These are phyloP conservation scores for Diplogasteroides magnus DNA, from an alignment of 1,140 invertebrate species.

Conservation along the genomic window DNA sequence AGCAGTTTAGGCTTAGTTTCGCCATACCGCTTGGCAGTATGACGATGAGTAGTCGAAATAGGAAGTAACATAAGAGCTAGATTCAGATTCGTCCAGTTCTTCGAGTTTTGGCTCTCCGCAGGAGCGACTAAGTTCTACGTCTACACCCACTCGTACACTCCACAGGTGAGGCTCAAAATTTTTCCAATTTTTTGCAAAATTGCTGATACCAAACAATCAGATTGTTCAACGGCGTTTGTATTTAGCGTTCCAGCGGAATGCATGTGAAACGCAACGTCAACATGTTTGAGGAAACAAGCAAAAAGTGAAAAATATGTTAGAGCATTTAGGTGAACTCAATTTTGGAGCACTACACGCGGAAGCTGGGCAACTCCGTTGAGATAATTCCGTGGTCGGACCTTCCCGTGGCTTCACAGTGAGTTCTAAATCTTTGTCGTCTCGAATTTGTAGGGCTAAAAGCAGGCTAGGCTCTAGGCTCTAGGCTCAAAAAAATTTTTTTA, in stretches of 20 bases:
- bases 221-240: too few relatives aligned
- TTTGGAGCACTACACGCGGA: neutral
- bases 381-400: constrained; percentile 3
- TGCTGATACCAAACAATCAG: too few relatives aligned
- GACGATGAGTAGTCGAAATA: too few relatives aligned
- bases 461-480: too few relatives aligned
- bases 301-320: too few relatives aligned
- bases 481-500: too few relatives aligned
- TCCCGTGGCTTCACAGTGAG: neutral
- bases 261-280: too few relatives aligned
- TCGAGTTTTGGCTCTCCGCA: constrained; percentile 10
- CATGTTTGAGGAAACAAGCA: too few relatives aligned
- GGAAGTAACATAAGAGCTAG: neutral
- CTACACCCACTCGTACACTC: neutral
- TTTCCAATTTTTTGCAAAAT: too few relatives aligned
- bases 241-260: neutral
- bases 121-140: constrained; percentile 15
- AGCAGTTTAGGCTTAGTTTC: too few relatives aligned
- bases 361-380: neutral
- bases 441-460: too few relatives aligned
- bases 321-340: neutral
- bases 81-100: constrained; percentile 9
- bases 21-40: too few relatives aligned
- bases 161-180: constrained; percentile 3
- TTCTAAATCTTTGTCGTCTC: neutral